phyloP scores from a whole-genome alignment of 1,140 invertebrate genomes.

The Drosophila kohkoa region DNA sequence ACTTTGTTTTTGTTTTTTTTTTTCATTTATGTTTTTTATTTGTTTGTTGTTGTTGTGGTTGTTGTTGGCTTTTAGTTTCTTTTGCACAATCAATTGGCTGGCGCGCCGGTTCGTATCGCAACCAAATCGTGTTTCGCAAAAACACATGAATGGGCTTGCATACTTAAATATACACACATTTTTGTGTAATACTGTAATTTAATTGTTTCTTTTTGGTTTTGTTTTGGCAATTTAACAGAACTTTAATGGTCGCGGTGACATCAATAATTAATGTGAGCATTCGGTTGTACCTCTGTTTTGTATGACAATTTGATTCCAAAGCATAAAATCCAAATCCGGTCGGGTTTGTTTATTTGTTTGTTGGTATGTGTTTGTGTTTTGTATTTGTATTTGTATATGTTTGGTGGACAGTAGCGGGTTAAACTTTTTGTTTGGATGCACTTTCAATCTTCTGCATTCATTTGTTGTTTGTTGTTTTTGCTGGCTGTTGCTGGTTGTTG shows the following conservation, averaged over 20 bases:
- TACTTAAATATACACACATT: not conserved
- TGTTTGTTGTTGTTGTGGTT: no score
- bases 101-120: slow-evolving; percentile 35
- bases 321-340: slow-evolving; percentile 1
- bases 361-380: not conserved
- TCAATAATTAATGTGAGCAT: not conserved
- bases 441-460: slow-evolving; percentile 34
- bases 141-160: slow-evolving; percentile 22
- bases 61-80: slow-evolving; percentile 18
- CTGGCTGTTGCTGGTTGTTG: slow-evolving; percentile 5
- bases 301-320: not conserved
- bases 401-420: slow-evolving; percentile 13
- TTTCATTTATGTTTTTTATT: slow-evolving; percentile 3
- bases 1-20: slow-evolving; percentile 9
- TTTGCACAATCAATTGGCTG: slow-evolving; percentile 54
- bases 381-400: no score
- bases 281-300: not conserved
- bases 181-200: not conserved
- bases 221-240: slow-evolving; percentile 1
- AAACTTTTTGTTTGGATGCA: slow-evolving; percentile 40
- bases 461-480: slow-evolving; percentile 5
- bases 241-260: not conserved
- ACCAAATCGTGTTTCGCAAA: slow-evolving; percentile 29
- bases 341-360: not conserved
- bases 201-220: not conserved